Evolutionary conservation across 2,888 invertebrate species (phyloP), one percentile per base, ranked within the genome.

Genomic region (Protonemura montana): DNA sequence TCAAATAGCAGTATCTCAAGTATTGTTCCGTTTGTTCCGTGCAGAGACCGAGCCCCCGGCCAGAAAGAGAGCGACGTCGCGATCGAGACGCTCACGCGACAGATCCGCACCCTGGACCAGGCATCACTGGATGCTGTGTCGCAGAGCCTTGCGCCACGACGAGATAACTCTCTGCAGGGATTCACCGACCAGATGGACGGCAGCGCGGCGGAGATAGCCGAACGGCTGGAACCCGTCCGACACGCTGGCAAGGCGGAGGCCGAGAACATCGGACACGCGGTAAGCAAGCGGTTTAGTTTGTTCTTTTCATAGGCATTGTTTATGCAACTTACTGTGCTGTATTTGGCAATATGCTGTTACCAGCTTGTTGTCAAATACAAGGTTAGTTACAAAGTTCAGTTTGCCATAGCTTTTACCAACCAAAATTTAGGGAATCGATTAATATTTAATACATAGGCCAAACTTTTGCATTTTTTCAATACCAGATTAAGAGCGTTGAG

Each of bases 21-120:
- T n/a, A n/a, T n/a, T n/a, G n/a, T n/a, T n/a, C 35, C 35, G 35
- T 35, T 35, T 35, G 35, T 10, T 3, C 16, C 59, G 25, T 25
- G 28, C 90, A 96, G 97, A 85, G 98, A 98, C 90, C 97, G 97
- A 89, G 98, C 99, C 0, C 99, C 99, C 0, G 99, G 99, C 0
- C 98, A 99, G 91, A 95, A 95, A 3, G 99, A 99, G 91, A 98
- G 99, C 91, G 96, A 97, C 82, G 93, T 94, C 0, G 97, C 97
- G 0, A 93, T 98, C 76, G 96, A 97, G 59, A 94, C 95, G 0
- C 92, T 99, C 10, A 95, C 94, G 88, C 93, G 93, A 0, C 95
- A 95, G 89, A 95, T 97, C 6, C 94, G 96, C 0, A 95, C 96
- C 85, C 92, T 99, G 86, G 98, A 99, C 91, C 95, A 96, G 88